Conservation (phyloP, 2,888 invertebrate species). For the Deladenus siricidicola region DNA sequence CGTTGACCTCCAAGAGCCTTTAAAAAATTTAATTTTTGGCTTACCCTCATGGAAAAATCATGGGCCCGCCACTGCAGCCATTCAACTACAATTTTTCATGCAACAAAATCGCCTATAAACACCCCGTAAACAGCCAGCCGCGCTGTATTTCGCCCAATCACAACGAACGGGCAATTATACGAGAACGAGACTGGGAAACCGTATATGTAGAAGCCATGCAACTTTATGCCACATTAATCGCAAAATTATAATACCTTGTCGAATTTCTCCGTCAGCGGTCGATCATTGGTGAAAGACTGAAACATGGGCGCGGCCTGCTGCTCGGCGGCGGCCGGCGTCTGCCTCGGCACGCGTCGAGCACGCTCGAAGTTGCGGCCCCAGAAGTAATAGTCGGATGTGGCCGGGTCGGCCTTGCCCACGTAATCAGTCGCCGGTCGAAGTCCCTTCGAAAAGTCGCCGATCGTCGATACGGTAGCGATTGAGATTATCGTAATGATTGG, state of each 20-base stretch:
- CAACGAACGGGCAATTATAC: too few species aligned
- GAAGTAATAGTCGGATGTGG: not conserved
- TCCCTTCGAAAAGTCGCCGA: not conserved
- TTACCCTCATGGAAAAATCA: too few species aligned
- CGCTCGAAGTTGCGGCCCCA: not conserved
- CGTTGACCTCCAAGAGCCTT: too few species aligned
- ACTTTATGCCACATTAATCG: not conserved
- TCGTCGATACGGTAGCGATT: not conserved
- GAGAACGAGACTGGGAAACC: too few species aligned
- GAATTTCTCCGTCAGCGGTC: not conserved
- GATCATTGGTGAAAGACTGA: conserved; percentile 7
- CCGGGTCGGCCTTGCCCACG: not conserved
- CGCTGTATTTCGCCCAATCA: too few species aligned
- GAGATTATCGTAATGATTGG: too few species aligned
- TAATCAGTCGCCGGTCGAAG: not conserved
- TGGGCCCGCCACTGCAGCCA: too few species aligned
- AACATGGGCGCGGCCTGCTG: conserved; percentile 1
- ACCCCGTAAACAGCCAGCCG: too few species aligned
- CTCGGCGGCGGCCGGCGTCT: not conserved
- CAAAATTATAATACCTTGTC: conserved; percentile 1
- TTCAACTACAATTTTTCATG: too few species aligned
- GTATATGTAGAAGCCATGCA: not conserved
- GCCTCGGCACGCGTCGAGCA: not conserved
- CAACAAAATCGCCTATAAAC: too few species aligned
- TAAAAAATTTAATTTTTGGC: too few species aligned